These are phyloP conservation scores for Zaprionus davidi DNA, from an alignment of 1,140 invertebrate genomes.

Conservation along the genomic window DNA sequence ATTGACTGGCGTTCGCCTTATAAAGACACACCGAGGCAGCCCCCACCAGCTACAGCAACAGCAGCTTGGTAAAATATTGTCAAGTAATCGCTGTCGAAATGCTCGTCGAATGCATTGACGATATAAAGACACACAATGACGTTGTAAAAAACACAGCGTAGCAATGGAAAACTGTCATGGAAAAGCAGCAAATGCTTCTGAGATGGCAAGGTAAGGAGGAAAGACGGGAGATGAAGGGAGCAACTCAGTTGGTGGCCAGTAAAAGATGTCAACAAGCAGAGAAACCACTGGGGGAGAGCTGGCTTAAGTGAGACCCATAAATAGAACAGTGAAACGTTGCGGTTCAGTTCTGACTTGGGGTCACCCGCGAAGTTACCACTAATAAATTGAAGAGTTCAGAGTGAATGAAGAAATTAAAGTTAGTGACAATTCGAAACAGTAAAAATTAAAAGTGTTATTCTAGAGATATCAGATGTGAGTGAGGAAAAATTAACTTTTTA, in stretches of 20 bases:
- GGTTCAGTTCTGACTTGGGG: background rate
- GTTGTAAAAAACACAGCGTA: conserved; percentile 47
- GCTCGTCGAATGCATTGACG: conserved; percentile 50
- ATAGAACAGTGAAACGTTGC: conserved; percentile 23
- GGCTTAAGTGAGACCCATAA: conserved; percentile 37
- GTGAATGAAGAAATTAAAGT: background rate
- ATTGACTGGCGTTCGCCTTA: conserved; percentile 29
- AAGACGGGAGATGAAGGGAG: background rate
- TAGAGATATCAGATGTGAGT: too few relatives aligned
- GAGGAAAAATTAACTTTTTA: too few relatives aligned
- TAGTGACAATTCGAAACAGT: too few relatives aligned
- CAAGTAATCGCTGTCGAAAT: conserved; percentile 77
- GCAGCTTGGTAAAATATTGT: conserved; percentile 69
- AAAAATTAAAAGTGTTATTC: too few relatives aligned
- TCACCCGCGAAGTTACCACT: background rate
- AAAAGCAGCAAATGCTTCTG: background rate
- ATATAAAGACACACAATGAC: conserved; percentile 59
- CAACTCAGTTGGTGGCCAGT: background rate
- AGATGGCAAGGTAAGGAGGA: background rate
- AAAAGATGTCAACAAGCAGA: conserved; percentile 40
- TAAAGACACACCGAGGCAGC: conserved; percentile 37
- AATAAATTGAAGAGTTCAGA: background rate
- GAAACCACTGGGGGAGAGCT: conserved; percentile 4
- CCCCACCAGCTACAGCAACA: background rate
- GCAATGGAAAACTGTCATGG: background rate